Conservation (phyloP, 1,140 invertebrate species). For the Drosophila mayri region DNA sequence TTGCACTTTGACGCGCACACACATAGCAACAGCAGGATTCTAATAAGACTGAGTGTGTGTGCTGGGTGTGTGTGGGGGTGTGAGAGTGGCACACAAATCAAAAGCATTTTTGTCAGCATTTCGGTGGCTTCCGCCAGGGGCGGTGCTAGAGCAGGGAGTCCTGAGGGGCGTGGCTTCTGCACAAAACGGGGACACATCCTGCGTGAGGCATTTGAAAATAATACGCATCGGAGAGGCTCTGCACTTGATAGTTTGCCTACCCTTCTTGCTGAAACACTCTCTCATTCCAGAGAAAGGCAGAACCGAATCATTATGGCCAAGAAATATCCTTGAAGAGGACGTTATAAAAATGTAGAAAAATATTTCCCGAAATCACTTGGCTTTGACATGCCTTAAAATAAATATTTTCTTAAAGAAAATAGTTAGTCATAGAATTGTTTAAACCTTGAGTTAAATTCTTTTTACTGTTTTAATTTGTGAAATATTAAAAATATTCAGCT, state of each 20-base stretch:
- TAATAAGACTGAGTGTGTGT: constrained; percentile 38
- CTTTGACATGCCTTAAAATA: too few relatives aligned
- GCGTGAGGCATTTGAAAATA: constrained; percentile 34
- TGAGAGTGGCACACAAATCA: constrained; percentile 35
- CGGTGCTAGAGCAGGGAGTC: neutral
- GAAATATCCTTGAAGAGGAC: neutral
- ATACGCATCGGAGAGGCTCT: constrained; percentile 19
- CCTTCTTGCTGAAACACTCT: neutral
- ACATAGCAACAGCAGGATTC: constrained; percentile 32
- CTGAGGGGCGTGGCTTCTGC: constrained; percentile 1
- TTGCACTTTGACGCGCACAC: constrained; percentile 47
- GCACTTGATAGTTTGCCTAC: constrained; percentile 27
- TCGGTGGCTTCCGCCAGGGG: constrained; percentile 26
- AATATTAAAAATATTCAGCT: too few relatives aligned
- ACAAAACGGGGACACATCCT: constrained; percentile 37
- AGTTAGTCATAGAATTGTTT: neutral
- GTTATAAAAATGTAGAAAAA: neutral
- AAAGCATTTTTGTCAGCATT: constrained; percentile 53
- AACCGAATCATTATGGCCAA: neutral
- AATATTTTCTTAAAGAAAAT: neutral
- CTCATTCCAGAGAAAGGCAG: too few relatives aligned
- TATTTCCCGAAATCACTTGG: neutral
- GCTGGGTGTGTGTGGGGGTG: neutral
- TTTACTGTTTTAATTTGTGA: neutral
- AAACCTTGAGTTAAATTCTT: neutral